These are phyloP conservation scores for Enteromius thamalakanensis DNA, from an alignment of 2,797 vertebrate genomes.

Conservation along the genomic window DNA sequence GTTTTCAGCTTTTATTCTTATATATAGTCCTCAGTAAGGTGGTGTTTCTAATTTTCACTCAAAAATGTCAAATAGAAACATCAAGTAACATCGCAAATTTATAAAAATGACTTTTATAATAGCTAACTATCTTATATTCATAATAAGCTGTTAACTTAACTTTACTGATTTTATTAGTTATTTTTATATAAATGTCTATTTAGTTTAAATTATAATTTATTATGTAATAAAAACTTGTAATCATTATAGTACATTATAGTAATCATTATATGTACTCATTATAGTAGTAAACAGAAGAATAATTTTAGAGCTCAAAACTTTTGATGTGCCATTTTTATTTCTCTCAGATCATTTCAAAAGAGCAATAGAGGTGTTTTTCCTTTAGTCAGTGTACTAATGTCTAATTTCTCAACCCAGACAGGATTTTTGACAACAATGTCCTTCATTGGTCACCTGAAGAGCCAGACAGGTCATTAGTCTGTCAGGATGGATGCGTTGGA, in stretches of 20 bases:
- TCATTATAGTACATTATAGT: not conserved
- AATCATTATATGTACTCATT: not conserved
- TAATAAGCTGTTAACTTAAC: too few species aligned
- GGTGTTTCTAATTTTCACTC: too few species aligned
- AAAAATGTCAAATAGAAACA: too few species aligned
- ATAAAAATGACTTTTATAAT: too few species aligned
- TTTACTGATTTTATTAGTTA: too few species aligned
- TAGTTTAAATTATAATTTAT: too few species aligned
- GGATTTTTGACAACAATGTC: not conserved
- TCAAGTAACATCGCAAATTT: too few species aligned
- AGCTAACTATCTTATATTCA: too few species aligned
- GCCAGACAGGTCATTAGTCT: slow-evolving; percentile 45
- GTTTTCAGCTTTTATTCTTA: too few species aligned
- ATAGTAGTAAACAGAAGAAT: not conserved
- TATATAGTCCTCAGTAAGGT: too few species aligned
- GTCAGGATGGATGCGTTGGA: slow-evolving; percentile 5
- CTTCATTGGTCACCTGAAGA: slow-evolving; percentile 7
- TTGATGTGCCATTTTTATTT: not conserved
- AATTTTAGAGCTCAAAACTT: not conserved
- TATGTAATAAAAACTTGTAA: too few species aligned
- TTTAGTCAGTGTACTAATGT: not conserved
- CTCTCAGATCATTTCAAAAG: not conserved
- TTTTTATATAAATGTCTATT: too few species aligned
- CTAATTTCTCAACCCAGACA: slow-evolving; percentile 3
- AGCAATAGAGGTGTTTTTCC: not conserved